Percentiles rank a stretch among this genome's conserved stretches.
Conservation (phyloP, 2,113 vertebrate species). For the Rhineura floridana region DNA sequence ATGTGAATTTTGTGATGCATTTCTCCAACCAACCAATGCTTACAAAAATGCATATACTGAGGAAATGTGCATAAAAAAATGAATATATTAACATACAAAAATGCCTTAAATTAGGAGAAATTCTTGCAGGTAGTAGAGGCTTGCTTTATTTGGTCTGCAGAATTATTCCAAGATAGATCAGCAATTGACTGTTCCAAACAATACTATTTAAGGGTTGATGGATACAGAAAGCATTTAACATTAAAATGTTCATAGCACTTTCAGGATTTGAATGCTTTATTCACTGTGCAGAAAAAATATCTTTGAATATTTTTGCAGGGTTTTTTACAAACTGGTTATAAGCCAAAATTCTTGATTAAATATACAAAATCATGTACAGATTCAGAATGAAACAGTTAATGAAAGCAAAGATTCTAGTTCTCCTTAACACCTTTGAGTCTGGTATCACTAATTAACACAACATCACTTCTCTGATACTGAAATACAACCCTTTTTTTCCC, state of each 20-base stretch:
- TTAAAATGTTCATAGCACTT: not conserved
- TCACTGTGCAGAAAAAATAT: not conserved
- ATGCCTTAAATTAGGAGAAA: too few species aligned
- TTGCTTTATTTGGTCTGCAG: not conserved
- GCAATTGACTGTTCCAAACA: not conserved
- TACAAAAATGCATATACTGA: too few species aligned
- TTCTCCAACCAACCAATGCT: too few species aligned
- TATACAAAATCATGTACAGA: not conserved
- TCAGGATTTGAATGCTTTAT: not conserved
- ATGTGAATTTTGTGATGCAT: too few species aligned
- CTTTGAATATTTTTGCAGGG: not conserved
- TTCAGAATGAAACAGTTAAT: constrained; percentile 2
- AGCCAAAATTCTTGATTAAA: not conserved
- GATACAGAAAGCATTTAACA: not conserved
- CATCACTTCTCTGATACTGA: constrained; percentile 1
- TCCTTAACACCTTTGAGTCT: not conserved
- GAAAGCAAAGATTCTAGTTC: not conserved
- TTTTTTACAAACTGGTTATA: not conserved
- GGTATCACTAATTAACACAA: constrained; percentile 23
- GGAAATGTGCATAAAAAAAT: too few species aligned
- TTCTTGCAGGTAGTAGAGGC: not conserved
- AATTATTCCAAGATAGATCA: not conserved
- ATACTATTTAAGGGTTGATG: not conserved
- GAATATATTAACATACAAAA: too few species aligned
- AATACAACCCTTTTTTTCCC: not conserved